Conservation (phyloP, 2,113 vertebrate genomes). For the Triplophysa dalaica region DNA sequence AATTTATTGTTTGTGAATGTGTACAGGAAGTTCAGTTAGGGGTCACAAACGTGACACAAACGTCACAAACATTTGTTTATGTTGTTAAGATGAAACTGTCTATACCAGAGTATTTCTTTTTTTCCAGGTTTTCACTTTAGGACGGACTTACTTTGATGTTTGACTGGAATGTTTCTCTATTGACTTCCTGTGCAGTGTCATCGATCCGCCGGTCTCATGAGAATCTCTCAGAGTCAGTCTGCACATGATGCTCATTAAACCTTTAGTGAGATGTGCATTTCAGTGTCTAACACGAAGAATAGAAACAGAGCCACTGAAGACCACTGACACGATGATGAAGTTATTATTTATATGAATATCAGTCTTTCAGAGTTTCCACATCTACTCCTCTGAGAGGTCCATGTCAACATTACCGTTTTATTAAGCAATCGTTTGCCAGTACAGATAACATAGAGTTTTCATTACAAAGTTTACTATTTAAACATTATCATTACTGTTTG, state of each 20-base stretch:
- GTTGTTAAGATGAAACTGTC: no score
- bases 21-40: no score
- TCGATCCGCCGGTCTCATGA: conserved; percentile 61
- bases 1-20: no score
- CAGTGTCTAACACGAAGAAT: neutral
- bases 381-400: conserved; percentile 1
- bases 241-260: conserved; percentile 59
- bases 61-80: no score
- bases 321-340: neutral
- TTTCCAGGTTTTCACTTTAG: neutral
- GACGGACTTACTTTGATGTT: conserved; percentile 6
- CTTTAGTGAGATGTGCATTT: conserved; percentile 22
- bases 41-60: no score
- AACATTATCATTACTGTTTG: no score
- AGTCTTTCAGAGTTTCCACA: conserved; percentile 15
- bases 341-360: conserved; percentile 9
- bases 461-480: no score
- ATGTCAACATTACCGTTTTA: conserved; percentile 3
- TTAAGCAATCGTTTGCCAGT: no score
- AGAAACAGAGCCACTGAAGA: neutral
- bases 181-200: conserved; percentile 65
- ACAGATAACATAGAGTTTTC: conserved; percentile 1
- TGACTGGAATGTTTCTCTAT: conserved; percentile 17
- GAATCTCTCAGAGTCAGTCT: conserved; percentile 53
- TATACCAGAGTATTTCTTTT: no score